Percentiles rank a stretch among this genome's conserved stretches.
Evolutionary conservation across 2,797 vertebrate species (phyloP).

Genomic region (Gallirallus australis): DNA sequence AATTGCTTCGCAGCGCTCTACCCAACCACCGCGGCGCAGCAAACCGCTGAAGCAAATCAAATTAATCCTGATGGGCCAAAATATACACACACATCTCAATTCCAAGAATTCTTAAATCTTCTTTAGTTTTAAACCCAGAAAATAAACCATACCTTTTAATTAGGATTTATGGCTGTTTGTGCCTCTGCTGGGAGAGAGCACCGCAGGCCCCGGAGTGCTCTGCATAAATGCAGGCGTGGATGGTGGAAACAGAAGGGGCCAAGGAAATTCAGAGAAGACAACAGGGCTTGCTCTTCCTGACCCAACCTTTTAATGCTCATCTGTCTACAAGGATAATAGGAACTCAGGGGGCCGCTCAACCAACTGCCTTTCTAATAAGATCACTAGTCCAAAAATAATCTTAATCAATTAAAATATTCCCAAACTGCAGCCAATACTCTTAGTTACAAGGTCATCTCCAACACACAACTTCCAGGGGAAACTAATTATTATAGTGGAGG

Average conservation of each 20-base stretch:
- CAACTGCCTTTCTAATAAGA: slow-evolving; percentile 75
- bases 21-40: slow-evolving; percentile 2
- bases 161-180: slow-evolving; percentile 70
- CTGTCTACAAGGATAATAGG: slow-evolving; percentile 72
- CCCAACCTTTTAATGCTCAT: slow-evolving; percentile 73
- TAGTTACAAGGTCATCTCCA: slow-evolving; percentile 74
- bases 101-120: slow-evolving; percentile 70
- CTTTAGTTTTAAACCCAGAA: slow-evolving; percentile 68
- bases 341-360: slow-evolving; percentile 73
- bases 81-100: slow-evolving; percentile 62
- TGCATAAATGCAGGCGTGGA: slow-evolving; percentile 39
- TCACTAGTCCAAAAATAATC: slow-evolving; percentile 75
- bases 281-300: slow-evolving; percentile 61
- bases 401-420: slow-evolving; percentile 76
- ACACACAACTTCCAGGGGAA: slow-evolving; percentile 59
- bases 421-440: slow-evolving; percentile 57
- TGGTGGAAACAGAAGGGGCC: slow-evolving; percentile 46
- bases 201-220: slow-evolving; percentile 19
- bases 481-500: slow-evolving; percentile 25
- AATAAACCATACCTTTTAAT: slow-evolving; percentile 73
- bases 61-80: slow-evolving; percentile 72
- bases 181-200: slow-evolving; percentile 59
- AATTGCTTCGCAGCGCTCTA: slow-evolving; percentile 57
- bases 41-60: slow-evolving; percentile 65
- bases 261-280: slow-evolving; percentile 61